Evolutionary conservation across 2,888 invertebrate genomes (phyloP).

Genomic region (Trachelus troglodyta): DNA sequence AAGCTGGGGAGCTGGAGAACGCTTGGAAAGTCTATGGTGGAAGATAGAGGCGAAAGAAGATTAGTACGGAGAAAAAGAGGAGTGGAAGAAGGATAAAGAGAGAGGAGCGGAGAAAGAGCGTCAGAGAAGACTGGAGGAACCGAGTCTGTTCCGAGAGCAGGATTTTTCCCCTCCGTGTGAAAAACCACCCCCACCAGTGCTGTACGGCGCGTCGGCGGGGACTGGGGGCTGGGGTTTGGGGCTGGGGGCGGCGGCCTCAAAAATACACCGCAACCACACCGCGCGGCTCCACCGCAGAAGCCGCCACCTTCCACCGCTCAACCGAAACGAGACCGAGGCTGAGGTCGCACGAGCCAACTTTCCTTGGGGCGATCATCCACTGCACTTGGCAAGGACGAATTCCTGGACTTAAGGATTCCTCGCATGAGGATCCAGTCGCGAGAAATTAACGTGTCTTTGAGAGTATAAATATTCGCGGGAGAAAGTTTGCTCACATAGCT

Average conservation of each 20-base stretch:
- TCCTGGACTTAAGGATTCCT: slow-evolving; percentile 2
- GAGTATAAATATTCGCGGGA: background rate
- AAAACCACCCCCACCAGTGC: slow-evolving; percentile 44
- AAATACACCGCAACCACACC: slow-evolving; percentile 67
- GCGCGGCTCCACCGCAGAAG: slow-evolving; percentile 66
- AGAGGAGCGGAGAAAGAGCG: background rate
- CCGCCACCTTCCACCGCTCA: slow-evolving; percentile 65
- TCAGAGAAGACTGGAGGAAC: background rate
- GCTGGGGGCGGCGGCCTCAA: slow-evolving; percentile 66
- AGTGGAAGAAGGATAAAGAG: background rate
- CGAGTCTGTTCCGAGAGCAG: slow-evolving; percentile 16
- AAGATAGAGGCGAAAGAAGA: background rate
- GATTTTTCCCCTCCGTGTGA: slow-evolving; percentile 64
- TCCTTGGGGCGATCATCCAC: slow-evolving; percentile 34
- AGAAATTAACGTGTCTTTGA: background rate
- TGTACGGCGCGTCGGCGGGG: slow-evolving; percentile 31
- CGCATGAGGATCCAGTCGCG: background rate
- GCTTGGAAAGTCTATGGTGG: background rate
- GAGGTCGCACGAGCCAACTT: slow-evolving; percentile 52
- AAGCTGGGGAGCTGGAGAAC: background rate
- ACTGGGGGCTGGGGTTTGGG: slow-evolving; percentile 32
- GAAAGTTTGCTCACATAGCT: background rate
- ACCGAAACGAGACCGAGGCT: slow-evolving; percentile 57
- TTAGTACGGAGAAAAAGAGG: background rate
- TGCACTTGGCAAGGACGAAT: slow-evolving; percentile 18